phyloP scores from a whole-genome alignment of 2,797 vertebrate genomes.

The Tinamus major region DNA sequence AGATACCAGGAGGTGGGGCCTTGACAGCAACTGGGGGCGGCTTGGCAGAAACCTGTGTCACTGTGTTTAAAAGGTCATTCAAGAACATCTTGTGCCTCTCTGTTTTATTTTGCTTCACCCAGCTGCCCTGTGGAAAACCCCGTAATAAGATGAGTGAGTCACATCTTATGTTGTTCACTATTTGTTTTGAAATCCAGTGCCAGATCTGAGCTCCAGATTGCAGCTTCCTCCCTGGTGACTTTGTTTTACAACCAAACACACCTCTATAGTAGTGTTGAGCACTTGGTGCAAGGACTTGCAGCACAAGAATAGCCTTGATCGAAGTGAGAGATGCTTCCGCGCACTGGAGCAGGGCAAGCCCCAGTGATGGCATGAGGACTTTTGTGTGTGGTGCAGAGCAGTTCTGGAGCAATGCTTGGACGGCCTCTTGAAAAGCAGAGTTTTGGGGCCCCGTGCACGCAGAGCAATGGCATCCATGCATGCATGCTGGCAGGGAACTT shows the following conservation, averaged over 20 bases:
- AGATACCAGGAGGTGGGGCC: neutral
- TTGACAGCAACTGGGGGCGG: neutral
- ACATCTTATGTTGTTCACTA: neutral
- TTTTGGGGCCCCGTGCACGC: neutral
- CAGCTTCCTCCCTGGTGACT: neutral
- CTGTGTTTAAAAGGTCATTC: neutral
- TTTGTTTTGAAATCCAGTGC: conserved; percentile 10
- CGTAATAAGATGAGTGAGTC: neutral
- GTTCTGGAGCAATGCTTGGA: neutral
- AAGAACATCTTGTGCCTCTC: neutral
- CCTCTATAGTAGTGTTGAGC: neutral
- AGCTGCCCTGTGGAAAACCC: neutral
- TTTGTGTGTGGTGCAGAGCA: neutral
- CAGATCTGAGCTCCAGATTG: neutral
- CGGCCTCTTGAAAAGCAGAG: neutral
- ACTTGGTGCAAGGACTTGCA: neutral
- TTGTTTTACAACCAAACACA: neutral
- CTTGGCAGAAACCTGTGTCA: neutral
- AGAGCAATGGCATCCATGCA: neutral
- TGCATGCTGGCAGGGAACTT: neutral
- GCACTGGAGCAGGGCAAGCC: neutral
- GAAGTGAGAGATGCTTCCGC: rapidly evolving
- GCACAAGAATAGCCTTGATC: neutral
- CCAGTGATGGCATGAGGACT: rapidly evolving
- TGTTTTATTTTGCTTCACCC: neutral